A percentile compares a stretch with the other conserved stretches of the same genome.
Evolutionary conservation across 2,113 vertebrate species (phyloP).

Genomic region (Otis tarda): DNA sequence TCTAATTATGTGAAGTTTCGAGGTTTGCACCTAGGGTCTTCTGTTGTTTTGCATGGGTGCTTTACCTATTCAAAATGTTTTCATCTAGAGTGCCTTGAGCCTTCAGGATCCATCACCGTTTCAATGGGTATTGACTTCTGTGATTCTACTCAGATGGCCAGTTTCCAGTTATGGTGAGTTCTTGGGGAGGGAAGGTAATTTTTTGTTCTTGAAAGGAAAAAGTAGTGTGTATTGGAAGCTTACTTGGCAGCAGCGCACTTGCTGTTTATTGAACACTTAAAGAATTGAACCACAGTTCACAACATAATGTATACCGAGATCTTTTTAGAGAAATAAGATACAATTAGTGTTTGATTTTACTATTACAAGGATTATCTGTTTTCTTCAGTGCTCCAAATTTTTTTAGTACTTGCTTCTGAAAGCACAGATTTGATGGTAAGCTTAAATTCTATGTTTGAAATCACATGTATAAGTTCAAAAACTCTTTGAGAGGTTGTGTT

Average conservation of each 20-base stretch:
- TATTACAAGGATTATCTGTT: background rate
- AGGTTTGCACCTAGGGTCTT: background rate
- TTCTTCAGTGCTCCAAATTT: background rate
- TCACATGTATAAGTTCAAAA: background rate
- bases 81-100: conserved; percentile 86
- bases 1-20: background rate
- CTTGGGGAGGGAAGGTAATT: background rate
- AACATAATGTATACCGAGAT: background rate
- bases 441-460: background rate
- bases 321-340: background rate
- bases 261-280: background rate
- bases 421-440: background rate
- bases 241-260: background rate
- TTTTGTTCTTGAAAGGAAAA: background rate
- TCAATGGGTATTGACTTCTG: conserved; percentile 95
- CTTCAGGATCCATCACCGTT: conserved; percentile 84
- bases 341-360: background rate
- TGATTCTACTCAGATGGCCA: conserved; percentile 93
- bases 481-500: background rate
- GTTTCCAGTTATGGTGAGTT: conserved; percentile 95
- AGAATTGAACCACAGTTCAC: background rate
- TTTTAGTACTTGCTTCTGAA: background rate
- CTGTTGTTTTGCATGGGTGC: background rate
- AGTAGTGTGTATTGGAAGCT: background rate
- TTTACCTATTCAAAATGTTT: conserved; percentile 66